Evolutionary conservation across 2,113 vertebrate species (phyloP).

Genomic region (Benitochromis conjunctus): DNA sequence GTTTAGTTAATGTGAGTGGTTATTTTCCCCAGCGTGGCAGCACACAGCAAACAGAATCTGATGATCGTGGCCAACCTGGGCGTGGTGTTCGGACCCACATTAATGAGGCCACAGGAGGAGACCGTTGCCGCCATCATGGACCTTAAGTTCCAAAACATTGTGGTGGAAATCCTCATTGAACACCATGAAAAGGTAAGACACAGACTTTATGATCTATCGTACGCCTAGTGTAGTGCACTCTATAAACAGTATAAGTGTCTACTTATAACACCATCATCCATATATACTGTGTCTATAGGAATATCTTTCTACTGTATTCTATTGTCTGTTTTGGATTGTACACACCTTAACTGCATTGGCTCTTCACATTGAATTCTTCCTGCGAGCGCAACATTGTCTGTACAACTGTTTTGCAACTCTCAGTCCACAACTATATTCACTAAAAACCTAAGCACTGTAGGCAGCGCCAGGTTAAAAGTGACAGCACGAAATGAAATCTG

Average conservation of each 20-base stretch:
- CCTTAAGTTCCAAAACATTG: constrained; percentile 98
- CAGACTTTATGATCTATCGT: background rate
- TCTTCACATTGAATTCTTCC: background rate
- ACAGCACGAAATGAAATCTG: background rate
- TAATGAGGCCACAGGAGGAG: constrained; percentile 96
- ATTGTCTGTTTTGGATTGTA: background rate
- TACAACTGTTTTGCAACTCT: background rate
- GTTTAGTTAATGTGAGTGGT: background rate
- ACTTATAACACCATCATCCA: background rate
- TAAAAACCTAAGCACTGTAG: background rate
- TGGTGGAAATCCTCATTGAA: constrained; percentile 96
- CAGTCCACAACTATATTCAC: background rate
- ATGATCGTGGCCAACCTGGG: constrained; percentile 98
- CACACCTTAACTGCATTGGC: background rate
- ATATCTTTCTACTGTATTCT: background rate
- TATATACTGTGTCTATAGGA: background rate
- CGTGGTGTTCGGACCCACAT: constrained; percentile 95
- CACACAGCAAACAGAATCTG: constrained; percentile 89
- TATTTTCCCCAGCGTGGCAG: constrained; percentile 81
- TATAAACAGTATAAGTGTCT: background rate
- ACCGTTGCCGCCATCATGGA: constrained; percentile 98
- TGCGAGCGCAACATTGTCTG: background rate
- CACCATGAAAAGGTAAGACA: constrained; percentile 87
- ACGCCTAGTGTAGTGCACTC: background rate
- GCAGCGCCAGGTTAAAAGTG: background rate